These are phyloP conservation scores for Nysson spinosus DNA, from an alignment of 2,888 invertebrate species.

Conservation along the genomic window DNA sequence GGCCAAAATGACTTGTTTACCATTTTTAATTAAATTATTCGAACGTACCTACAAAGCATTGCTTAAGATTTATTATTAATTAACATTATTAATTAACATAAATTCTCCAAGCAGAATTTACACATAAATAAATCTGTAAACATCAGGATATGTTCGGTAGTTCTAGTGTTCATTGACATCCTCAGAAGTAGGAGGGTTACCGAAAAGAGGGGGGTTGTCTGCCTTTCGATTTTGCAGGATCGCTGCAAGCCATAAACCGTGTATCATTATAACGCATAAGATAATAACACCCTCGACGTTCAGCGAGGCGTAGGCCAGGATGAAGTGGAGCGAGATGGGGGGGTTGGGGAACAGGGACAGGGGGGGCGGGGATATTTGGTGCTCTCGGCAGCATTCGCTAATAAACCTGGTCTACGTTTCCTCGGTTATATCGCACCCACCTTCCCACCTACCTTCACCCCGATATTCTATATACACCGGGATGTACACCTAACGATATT, in stretches of 20 bases:
- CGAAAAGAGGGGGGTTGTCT: constrained; percentile 28
- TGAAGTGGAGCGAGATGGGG: constrained; percentile 73
- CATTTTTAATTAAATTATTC: too few species aligned
- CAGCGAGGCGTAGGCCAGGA: constrained; percentile 72
- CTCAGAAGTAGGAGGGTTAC: not conserved
- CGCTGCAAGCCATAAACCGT: constrained; percentile 57
- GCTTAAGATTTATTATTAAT: too few species aligned
- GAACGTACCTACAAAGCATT: too few species aligned
- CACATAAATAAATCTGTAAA: too few species aligned
- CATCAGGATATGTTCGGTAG: too few species aligned
- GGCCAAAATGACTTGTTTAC: too few species aligned
- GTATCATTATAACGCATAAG: constrained; percentile 73
- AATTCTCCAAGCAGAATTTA: too few species aligned
- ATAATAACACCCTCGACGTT: constrained; percentile 75
- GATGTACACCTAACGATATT: constrained; percentile 68
- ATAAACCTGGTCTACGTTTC: constrained; percentile 74
- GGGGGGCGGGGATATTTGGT: constrained; percentile 43
- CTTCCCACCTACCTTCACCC: constrained; percentile 33
- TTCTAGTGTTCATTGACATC: too few species aligned
- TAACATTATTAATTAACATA: too few species aligned
- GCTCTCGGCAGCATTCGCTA: constrained; percentile 72
- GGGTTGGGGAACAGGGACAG: too few species aligned
- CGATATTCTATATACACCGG: constrained; percentile 27
- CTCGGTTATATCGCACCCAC: constrained; percentile 70
- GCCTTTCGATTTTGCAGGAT: constrained; percentile 59